Evolutionary conservation across 1,140 invertebrate genomes (phyloP), one percentile per base, ranked within the genome.

Genomic region (Apocrypta bakeri): DNA sequence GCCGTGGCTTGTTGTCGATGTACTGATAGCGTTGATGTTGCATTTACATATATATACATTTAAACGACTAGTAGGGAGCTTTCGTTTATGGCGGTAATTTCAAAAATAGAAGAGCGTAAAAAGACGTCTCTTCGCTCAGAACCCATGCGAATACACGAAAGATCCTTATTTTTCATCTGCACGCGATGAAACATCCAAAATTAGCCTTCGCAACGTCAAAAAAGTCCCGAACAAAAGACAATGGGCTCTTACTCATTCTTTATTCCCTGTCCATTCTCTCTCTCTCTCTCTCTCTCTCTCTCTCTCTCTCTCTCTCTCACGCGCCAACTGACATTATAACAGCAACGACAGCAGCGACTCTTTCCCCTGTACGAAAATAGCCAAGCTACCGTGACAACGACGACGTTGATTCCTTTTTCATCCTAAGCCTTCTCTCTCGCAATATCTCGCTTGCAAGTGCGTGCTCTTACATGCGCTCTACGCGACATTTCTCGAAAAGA

Each of bases 151-250:
- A 21, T 17, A 7, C 4, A 48, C n/a, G n/a, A 56, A 7, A 37
- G 33, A 2, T 9, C 3, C 33, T 2, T 2, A 37, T 56, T 56
- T 42, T 42, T 42, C 40, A 42, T 14, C 1, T 1, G 11, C 48
- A 3, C 21, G 48, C 48, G 48, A 56, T 56, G 2, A n/a, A 56
- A 56, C 48, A 21, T 56, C 48, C 48, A 4, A 56, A 56, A 56
- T 56, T 56, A 56, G 48, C 48, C n/a, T 37, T 37, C 48, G 21
- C 48, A 21, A 56, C 48, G 3, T 1, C n/a, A 75, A 64, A 76
- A 76, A 64, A 25, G 6, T 76, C 29, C 11, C 29, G 29, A 4
- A 33, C 29, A 64, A 76, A 37, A 76, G 61, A 76, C 74, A 76
- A 76, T 76, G 33, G 74, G 11, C 56, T 25, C 21, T 76, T 63